Evolutionary conservation across 2,797 vertebrate species (phyloP).

Genomic region (Oceanodroma leucorhoa): DNA sequence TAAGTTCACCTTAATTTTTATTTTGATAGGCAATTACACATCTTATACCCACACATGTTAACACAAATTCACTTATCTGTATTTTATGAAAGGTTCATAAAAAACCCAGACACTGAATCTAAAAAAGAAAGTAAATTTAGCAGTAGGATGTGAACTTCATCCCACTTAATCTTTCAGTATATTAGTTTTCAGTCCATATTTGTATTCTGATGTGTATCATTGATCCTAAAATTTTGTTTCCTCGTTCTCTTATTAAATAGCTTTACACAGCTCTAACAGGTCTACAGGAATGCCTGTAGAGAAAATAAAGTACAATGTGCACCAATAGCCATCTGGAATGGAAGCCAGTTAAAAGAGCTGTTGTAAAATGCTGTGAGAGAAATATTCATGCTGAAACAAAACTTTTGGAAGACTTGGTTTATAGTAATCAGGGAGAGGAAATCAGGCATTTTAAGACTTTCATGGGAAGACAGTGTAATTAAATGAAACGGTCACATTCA

Average conservation of each 20-base stretch:
- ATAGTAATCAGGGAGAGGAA: constrained; percentile 45
- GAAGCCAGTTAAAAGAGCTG: constrained; percentile 28
- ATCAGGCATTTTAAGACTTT: constrained; percentile 7
- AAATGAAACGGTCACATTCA: constrained; percentile 1
- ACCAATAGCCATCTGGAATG: constrained; percentile 8
- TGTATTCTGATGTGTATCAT: constrained; percentile 27
- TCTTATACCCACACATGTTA: neutral
- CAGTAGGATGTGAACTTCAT: neutral
- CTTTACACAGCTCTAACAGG: constrained; percentile 2
- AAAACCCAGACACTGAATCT: neutral
- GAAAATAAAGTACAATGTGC: constrained; percentile 33
- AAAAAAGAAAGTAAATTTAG: constrained; percentile 21
- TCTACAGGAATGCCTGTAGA: neutral
- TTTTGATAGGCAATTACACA: neutral
- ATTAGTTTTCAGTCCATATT: constrained; percentile 51
- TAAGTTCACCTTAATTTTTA: neutral
- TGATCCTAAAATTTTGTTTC: constrained; percentile 50
- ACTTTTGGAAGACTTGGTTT: constrained; percentile 41
- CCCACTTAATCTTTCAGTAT: constrained; percentile 2
- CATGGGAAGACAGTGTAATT: constrained; percentile 25
- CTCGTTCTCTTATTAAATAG: neutral
- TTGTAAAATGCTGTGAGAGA: constrained; percentile 45
- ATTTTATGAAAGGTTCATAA: neutral
- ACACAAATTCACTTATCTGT: neutral
- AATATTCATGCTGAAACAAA: constrained; percentile 53